These are phyloP conservation scores for crab-eating macaque (Macaca fascicularis) DNA, from an alignment of 2,113 vertebrate genomes.

Conservation along the genomic window T2T-MFA8v1.1 NC_088386.1:76773501-76774000, in stretches of 20 bases:
- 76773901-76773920: neutral
- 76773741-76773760: neutral
- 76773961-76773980: neutral
- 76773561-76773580: neutral
- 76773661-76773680: neutral
- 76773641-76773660: neutral
- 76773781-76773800: constrained; percentile 2
- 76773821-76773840: neutral
- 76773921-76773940: neutral
- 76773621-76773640: neutral
- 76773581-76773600: neutral
- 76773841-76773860: neutral
- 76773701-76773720: neutral
- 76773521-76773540: neutral
- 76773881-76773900: neutral
- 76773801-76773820: neutral
- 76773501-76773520: neutral
- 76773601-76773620: neutral
- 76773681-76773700: neutral
- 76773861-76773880: neutral
- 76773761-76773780: neutral
- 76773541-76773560: neutral
- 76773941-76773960: neutral
- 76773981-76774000: neutral
- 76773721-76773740: neutral